Evolutionary conservation across 2,797 vertebrate species (phyloP), one percentile per base, ranked within the genome.

Genomic region (Tympanoctomys barrerae): DNA sequence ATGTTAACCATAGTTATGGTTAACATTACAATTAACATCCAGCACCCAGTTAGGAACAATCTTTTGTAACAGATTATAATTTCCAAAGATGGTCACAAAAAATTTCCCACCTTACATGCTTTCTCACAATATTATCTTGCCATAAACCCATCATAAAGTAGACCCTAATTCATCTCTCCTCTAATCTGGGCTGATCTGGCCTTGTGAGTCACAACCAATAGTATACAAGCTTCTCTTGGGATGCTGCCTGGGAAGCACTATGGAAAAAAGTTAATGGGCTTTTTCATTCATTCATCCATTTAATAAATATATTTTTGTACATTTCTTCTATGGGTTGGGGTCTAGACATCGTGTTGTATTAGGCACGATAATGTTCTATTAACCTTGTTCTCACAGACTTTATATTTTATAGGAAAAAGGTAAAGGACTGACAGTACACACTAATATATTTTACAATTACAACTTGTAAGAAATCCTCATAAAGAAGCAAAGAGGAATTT

Each of bases 221-320:
- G 49, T 24, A 84, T 83, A 11, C 42, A 77, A 68, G 57, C 42
- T 83, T 90, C 36, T 94, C 64, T 68, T 90, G 28, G n/a, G 42
- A 96, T 92, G 46, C 11, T 80, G 57, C 70, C 64, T 79, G 42
- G 14, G 75, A 94, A 87, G 2, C 59, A 78, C 42, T 39, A 57
- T 42, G 28, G 57, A 83, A 61, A 75, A 81, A 59, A n/a, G 19
- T 26, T 22, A 33, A 89, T 33, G 10, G 33, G 9, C 19, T 87
- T 75, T 94, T 90, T 90, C 28, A 33, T 92, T 90, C 71, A 62
- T 86, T 89, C 31, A 87, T n/a, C 24, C 24, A 73, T 86, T 91
- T 68, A 96, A 85, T 33, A 95, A 90, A 81, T 92, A 90, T 88
- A 49, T 75, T 95, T 68, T 84, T 93, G 68, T 21, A 22, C 79